These are phyloP conservation scores for Glyptemys insculpta DNA, from an alignment of 2,797 vertebrate species.

Conservation along the genomic window DNA sequence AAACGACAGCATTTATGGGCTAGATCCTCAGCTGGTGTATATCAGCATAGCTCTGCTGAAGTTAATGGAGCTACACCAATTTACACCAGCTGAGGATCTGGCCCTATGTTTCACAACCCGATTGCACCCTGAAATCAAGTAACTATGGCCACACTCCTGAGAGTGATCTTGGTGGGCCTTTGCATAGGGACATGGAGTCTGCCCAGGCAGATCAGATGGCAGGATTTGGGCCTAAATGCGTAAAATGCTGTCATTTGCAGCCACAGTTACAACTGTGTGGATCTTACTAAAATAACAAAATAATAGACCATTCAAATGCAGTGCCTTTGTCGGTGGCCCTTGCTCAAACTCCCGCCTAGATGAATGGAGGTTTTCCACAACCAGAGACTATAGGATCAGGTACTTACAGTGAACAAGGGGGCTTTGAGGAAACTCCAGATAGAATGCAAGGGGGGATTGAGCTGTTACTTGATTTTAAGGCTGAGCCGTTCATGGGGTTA, in stretches of 20 bases:
- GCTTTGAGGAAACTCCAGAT: not conserved
- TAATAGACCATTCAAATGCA: not conserved
- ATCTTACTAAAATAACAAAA: no score
- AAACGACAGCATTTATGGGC: not conserved
- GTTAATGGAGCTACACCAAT: not conserved
- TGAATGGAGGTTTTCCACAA: no score
- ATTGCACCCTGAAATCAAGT: not conserved
- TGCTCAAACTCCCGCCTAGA: not conserved
- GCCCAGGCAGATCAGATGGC: not conserved
- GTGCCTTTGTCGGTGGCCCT: no score
- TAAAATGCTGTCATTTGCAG: not conserved
- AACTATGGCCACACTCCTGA: not conserved
- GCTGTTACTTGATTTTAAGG: not conserved
- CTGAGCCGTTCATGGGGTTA: not conserved
- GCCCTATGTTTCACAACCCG: no score
- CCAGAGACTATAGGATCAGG: no score
- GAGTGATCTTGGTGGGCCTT: not conserved
- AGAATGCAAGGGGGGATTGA: not conserved
- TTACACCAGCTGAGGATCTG: not conserved
- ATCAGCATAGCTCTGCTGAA: not conserved
- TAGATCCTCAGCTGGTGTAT: not conserved
- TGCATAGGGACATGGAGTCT: no score
- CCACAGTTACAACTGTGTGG: not conserved
- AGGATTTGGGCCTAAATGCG: not conserved
- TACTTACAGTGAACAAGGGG: not conserved